Percentiles rank a stretch among this genome's conserved stretches.
phyloP scores from a whole-genome alignment of 2,888 invertebrate species.

The Julus scandinavius region DNA sequence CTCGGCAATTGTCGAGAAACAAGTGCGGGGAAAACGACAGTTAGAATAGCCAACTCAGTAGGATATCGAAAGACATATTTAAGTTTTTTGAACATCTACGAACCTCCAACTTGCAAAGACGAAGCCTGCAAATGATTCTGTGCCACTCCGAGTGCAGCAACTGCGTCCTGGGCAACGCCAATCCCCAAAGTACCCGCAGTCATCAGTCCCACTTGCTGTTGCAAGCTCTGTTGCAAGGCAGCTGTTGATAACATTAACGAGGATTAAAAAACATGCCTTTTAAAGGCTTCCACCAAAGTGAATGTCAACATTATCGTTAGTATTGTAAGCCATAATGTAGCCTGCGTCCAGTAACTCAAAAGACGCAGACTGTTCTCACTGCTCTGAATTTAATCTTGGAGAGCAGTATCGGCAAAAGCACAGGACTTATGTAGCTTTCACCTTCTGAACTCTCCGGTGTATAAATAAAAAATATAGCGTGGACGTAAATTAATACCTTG shows the following conservation, averaged over 20 bases:
- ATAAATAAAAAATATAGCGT: not conserved
- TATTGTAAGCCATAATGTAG: conserved; percentile 47
- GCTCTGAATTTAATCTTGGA: conserved; percentile 26
- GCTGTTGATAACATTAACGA: not conserved
- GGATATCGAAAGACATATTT: no score
- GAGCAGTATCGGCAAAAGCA: conserved; percentile 40
- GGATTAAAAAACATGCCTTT: not conserved
- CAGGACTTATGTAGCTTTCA: not conserved
- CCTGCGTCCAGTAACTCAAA: not conserved
- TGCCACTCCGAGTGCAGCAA: conserved; percentile 43
- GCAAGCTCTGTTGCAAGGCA: conserved; percentile 52
- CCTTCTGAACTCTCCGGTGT: conserved; percentile 51
- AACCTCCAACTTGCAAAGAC: conserved; percentile 51
- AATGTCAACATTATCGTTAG: not conserved
- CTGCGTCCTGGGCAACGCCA: conserved; percentile 49
- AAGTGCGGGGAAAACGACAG: no score
- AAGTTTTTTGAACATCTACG: not conserved
- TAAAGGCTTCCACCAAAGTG: no score
- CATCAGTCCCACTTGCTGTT: conserved; percentile 19
- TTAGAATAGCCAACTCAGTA: no score
- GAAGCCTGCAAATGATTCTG: conserved; percentile 48
- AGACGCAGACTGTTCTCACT: conserved; percentile 40
- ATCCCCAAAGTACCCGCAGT: conserved; percentile 26
- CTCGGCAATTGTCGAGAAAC: no score
- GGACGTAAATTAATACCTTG: conserved; percentile 45